Conservation (phyloP, 92 coral and sea anemone species). For the Epizoanthus illoricatus region DNA sequence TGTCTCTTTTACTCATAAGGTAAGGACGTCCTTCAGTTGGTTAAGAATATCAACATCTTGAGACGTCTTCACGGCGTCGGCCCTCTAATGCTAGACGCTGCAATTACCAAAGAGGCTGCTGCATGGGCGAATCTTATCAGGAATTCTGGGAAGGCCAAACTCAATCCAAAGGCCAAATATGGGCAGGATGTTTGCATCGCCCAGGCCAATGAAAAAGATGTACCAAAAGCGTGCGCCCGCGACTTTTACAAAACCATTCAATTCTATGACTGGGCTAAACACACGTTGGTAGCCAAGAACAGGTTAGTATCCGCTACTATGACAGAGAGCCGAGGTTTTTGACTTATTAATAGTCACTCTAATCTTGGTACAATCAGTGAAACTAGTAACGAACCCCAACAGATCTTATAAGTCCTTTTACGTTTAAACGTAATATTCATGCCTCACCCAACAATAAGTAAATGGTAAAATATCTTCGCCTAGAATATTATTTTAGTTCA, state of each 20-base stretch:
- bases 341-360: too few relatives aligned
- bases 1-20: neutral
- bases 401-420: too few relatives aligned
- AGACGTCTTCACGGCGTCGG: slow-evolving; percentile 64
- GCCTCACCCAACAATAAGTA: too few relatives aligned
- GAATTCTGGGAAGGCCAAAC: slow-evolving; percentile 40
- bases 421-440: too few relatives aligned
- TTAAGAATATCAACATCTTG: slow-evolving; percentile 36
- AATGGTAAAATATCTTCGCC: too few relatives aligned
- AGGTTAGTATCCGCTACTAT: slow-evolving; percentile 6
- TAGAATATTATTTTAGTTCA: too few relatives aligned
- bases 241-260: slow-evolving; percentile 43
- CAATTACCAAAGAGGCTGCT: slow-evolving; percentile 57
- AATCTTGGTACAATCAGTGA: too few relatives aligned
- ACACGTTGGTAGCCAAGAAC: slow-evolving; percentile 42
- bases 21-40: neutral
- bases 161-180: slow-evolving; percentile 52
- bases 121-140: slow-evolving; percentile 58
- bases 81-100: slow-evolving; percentile 45
- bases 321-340: too few relatives aligned
- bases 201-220: slow-evolving; percentile 37
- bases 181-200: slow-evolving; percentile 55
- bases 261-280: slow-evolving; percentile 59
- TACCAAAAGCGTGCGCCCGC: slow-evolving; percentile 34
- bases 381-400: too few relatives aligned